Evolutionary conservation across 2,888 invertebrate species (phyloP), one percentile per base, ranked within the genome.

Genomic region (Drosophila falleni): DNA sequence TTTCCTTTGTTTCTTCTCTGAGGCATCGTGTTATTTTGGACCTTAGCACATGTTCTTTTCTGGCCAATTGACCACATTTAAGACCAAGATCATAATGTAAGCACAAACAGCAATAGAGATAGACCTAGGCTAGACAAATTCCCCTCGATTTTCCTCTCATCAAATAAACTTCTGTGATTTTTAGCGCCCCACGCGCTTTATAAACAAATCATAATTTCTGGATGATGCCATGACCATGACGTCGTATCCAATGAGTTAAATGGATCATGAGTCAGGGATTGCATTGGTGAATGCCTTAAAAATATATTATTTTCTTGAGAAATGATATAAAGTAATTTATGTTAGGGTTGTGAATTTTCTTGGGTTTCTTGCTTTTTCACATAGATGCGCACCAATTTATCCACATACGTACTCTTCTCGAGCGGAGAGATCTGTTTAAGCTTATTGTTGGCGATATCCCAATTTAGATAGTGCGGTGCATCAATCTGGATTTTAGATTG

Each of bases 391-490:
- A 86, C 58, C 15, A 86, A 16, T 33, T 74, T 67, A 9, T 81
- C 69, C 35, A 89, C 44, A 54, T 86, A 89, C 0, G 56, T 71
- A 2, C 81, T 72, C 60, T 70, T 81, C 9, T 55, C 67, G 2
- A 19, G 13, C 2, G 47, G 23, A 35, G 80, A 75, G 41, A 54
- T 33, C n/a, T 62, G 16, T 9, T 70, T 54, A 0, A 84, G 69
- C 6, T 54, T 44, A 0, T 73, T 68, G 10, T 66, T 64, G 5
- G 61, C 11, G 2, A 87, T 53, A 53, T 86, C 84, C 84, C 87
- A 86, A 35, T 67, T 87, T 16, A 84, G 55, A 61, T 64, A 89
- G 26, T 49, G 56, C 5, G 89, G 84, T 23, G 58, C 69, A 15
- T 59, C 74, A 59, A 81, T 58, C 11, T 41, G 31, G 10, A 53